These are phyloP conservation scores for Sycophila sp. DNA, from an alignment of 1,140 invertebrate species.

Conservation along the genomic window DNA sequence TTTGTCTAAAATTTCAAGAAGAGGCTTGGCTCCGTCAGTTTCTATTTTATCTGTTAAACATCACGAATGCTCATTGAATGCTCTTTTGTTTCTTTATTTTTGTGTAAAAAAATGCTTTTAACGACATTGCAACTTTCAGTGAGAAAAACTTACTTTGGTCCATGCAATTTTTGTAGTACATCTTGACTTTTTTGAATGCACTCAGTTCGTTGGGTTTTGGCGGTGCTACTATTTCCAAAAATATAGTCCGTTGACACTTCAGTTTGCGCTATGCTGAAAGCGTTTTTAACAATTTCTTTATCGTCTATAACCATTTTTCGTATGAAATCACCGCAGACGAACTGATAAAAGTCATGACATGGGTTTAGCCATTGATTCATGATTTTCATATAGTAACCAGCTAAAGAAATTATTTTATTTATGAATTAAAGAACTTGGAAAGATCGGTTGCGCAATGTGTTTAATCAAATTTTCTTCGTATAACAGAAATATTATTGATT, in stretches of 20 bases:
- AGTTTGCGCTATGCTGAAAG: background rate
- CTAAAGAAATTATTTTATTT: too few relatives aligned
- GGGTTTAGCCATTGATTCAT: conserved; percentile 72
- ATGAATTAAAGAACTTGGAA: too few relatives aligned
- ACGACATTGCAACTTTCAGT: background rate
- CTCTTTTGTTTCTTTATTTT: too few relatives aligned
- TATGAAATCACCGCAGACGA: conserved; percentile 67
- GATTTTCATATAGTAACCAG: conserved; percentile 45
- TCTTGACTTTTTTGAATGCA: background rate
- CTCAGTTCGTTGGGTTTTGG: background rate
- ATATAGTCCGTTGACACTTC: background rate
- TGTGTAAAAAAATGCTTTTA: background rate
- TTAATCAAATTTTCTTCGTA: background rate
- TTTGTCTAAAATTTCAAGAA: conserved; percentile 74
- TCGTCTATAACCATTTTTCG: conserved; percentile 67
- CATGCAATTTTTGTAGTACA: background rate
- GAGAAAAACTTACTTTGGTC: background rate
- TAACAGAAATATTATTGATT: background rate
- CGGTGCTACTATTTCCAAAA: background rate
- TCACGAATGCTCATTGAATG: too few relatives aligned
- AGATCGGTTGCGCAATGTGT: too few relatives aligned
- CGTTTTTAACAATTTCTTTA: conserved; percentile 46
- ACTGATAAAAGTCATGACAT: conserved; percentile 85
- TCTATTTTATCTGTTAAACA: conserved; percentile 80
- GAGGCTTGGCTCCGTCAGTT: conserved; percentile 74